Evolutionary conservation across 2,888 invertebrate genomes (phyloP), one percentile per base, ranked within the genome.

Genomic region (Dryococelus australis): DNA sequence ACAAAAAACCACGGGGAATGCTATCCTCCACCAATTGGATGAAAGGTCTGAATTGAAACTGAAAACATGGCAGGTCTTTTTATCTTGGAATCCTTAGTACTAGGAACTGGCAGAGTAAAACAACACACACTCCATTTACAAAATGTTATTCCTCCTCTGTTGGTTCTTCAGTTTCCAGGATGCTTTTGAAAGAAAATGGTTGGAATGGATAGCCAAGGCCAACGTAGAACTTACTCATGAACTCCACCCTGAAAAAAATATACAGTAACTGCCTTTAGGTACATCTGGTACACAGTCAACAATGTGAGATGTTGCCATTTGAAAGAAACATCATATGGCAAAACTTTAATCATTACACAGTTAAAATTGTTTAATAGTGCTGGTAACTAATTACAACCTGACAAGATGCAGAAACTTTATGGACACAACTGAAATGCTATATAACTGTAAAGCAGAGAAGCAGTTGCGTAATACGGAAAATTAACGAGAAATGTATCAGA

Each of bases 171-270:
- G 92, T 92, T 85, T 93, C 93, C 81, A 94, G 90, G 86, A 94
- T 93, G 53, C 91, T 91, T 90, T 95, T 95, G 92, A 96, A 96
- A 88, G 94, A 94, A 92, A 96, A 96, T 47, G 96, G 96, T 86
- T 93, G 92, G 91, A 96, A 96, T n/a, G 93, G 91, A 90, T 95
- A 93, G 16, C 96, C 96, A 78, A 93, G 92, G 20, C 96, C 96
- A 51, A 92, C 92, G 91, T 96, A 96, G 92, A 96, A 96, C 91
- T 96, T 96, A 91, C 95, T 95, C 93, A 96, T 95, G 92, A 96
- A 96, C 91, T 96, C 96, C 89, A 96, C 96, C 96, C 96, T 96
- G 91, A 87, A 91, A 91, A 51, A 20, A 80, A 80, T 26, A 80
- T 27, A 80, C 35, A 35, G 35, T 4, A 26, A 80, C 28, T 28